A percentile compares a stretch with the other conserved stretches of the same genome.
Evolutionary conservation across 2,113 vertebrate species (phyloP).

Genomic region (Atrichornis clamosus): DNA sequence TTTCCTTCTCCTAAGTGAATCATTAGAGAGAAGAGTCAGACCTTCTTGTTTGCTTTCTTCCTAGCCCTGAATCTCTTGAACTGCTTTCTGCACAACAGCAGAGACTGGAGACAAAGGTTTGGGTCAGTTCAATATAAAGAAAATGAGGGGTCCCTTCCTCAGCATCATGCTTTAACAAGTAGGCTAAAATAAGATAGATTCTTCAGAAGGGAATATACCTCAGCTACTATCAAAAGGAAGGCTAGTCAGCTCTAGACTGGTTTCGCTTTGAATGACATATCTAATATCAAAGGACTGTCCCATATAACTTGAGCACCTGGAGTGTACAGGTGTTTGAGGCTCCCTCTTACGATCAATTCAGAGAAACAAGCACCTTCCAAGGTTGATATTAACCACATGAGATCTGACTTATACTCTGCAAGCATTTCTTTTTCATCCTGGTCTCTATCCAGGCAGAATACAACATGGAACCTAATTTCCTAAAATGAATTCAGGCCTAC

Average conservation of each 20-base stretch:
- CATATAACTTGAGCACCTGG: background rate
- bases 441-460: background rate
- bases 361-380: background rate
- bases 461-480: fast-evolving
- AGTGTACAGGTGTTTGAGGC: background rate
- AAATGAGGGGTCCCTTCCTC: background rate
- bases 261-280: background rate
- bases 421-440: background rate
- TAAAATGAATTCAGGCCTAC: background rate
- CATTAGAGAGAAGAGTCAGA: background rate
- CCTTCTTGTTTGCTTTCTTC: background rate
- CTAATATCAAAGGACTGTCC: background rate
- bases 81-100: background rate
- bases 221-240: background rate
- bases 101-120: background rate
- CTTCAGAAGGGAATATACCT: background rate
- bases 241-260: background rate
- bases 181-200: background rate
- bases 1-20: background rate
- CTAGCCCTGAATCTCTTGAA: background rate
- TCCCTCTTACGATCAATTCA: background rate
- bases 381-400: background rate
- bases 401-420: background rate
- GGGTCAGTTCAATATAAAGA: background rate
- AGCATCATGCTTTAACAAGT: background rate